Evolutionary conservation across 2,113 vertebrate genomes (phyloP), one percentile per base, ranked within the genome.

Genomic region (Heliornis fulica): DNA sequence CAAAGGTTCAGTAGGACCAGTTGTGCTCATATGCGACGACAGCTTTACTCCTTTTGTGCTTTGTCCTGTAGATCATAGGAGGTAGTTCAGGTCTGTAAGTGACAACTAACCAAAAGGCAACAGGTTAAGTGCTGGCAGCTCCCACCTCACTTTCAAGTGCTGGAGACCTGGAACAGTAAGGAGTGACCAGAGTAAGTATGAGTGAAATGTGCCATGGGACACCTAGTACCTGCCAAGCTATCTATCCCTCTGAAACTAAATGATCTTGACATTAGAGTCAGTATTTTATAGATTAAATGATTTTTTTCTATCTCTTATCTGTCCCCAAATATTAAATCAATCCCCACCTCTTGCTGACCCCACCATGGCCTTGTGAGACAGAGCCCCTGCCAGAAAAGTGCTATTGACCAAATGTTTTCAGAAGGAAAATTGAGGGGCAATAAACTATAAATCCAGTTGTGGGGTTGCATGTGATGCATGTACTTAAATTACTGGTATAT

Each of bases 191-290:
- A 80, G 16, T 21, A 81, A 65, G 9, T 7, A 60, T 29, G 50
- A 57, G 4, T 16, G 9, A 71, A 41, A 86, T 2, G 17, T 60
- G 21, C 4, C n/a, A 17, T 31, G 19, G 20, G 43, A 75, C 28
- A 66, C 5, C 29, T 34, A 28, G 1, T 9, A 10, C 3, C 9
- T 3, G 1, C 7, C 38, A 82, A 71, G 4, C 7, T 66, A 28
- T 53, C 11, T 70, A 23, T 53, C 11, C 7, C 38, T 82, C 29
- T 21, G 31, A 45, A 34, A 36, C 21, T 40, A 23, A 46, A 51
- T 71, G 60, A 56, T 8, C 13, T 80, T 71, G 40, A 43, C 10
- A 4, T 11, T 36, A 48, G 29, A 32, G 28, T 3, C 2, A 4
- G 54, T 15, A 26, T 15, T 43, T 77, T 43, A 65, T 13, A 74